Percentiles rank a stretch among this genome's conserved stretches.
Conservation (phyloP, 2,888 invertebrate species). For the Tenthredo amoena region DNA sequence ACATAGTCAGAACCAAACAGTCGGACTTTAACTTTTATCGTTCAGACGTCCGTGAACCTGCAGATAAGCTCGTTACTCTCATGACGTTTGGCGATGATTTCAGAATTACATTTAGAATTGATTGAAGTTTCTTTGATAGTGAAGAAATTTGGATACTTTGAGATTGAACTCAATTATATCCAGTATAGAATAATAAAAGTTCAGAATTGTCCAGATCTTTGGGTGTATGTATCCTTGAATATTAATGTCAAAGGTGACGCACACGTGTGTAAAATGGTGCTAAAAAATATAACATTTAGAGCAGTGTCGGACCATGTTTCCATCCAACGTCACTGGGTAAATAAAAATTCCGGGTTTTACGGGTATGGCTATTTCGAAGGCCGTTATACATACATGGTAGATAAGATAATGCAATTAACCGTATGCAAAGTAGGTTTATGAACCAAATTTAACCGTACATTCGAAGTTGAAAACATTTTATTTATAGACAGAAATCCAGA, state of each 20-base stretch:
- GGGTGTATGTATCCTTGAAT: background rate
- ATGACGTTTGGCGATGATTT: background rate
- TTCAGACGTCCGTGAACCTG: slow-evolving; percentile 8
- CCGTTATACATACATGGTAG: background rate
- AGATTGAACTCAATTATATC: background rate
- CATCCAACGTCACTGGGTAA: slow-evolving; percentile 3
- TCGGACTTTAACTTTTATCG: background rate
- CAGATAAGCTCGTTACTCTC: background rate
- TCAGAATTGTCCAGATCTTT: background rate
- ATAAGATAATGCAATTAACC: slow-evolving; percentile 25
- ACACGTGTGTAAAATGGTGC: background rate
- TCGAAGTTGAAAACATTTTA: background rate
- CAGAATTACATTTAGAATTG: background rate
- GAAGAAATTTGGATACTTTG: background rate
- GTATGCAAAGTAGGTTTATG: background rate
- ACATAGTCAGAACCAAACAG: background rate
- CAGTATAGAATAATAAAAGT: background rate
- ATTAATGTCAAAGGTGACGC: background rate
- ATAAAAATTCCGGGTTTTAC: background rate
- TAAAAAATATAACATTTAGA: background rate
- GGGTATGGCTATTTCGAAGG: slow-evolving; percentile 4
- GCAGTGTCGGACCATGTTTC: background rate
- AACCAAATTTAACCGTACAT: background rate
- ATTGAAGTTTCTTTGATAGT: background rate
- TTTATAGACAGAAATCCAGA: background rate